Conservation (phyloP, 2,797 vertebrate genomes). For the Periparus ater region DNA sequence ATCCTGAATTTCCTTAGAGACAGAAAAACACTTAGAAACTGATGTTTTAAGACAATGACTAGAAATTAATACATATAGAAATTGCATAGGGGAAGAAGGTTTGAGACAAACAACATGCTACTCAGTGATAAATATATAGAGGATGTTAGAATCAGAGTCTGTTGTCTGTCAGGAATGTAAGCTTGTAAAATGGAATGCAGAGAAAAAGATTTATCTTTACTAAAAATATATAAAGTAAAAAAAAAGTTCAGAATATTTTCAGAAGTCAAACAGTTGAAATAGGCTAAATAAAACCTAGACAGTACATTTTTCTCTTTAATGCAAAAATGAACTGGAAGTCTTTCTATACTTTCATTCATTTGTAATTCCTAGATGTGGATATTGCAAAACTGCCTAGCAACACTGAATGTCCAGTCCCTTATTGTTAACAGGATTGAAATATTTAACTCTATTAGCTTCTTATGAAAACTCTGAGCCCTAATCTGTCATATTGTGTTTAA, state of each 20-base stretch:
- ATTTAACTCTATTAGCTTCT: not conserved
- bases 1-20: not conserved
- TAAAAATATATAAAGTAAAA: not conserved
- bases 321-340: not conserved
- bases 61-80: not conserved
- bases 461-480: not conserved
- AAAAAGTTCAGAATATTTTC: not conserved
- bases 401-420: not conserved
- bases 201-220: not conserved
- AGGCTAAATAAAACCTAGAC: not conserved
- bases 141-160: not conserved
- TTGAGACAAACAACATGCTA: not conserved
- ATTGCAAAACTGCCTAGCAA: not conserved
- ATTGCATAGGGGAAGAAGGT: not conserved
- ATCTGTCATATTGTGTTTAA: not conserved
- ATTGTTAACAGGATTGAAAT: not conserved
- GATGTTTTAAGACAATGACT: not conserved
- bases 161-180: not conserved
- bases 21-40: not conserved
- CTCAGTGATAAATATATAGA: not conserved
- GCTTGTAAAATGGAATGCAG: not conserved
- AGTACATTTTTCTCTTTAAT: not conserved
- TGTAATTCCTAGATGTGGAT: not conserved
- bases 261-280: not conserved
- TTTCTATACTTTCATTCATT: not conserved